A percentile compares a stretch with the other conserved stretches of the same genome.
Conservation (phyloP, 2,888 invertebrate genomes). For the Frankliniella intonsa region DNA sequence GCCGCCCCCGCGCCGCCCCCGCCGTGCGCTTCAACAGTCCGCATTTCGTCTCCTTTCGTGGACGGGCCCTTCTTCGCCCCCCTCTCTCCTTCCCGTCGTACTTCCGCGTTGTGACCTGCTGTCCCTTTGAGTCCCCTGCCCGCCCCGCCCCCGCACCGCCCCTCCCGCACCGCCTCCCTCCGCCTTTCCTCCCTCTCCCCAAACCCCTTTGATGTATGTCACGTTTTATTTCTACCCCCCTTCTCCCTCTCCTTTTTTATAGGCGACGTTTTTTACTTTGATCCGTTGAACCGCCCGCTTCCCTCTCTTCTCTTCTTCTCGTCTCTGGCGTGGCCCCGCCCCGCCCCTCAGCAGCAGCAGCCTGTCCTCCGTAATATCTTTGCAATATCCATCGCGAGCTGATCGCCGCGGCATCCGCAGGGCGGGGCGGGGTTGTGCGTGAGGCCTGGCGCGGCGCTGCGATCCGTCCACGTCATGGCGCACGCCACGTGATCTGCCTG, state of each 20-base stretch:
- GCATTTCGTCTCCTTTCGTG: background rate
- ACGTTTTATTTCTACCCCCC: constrained; percentile 25
- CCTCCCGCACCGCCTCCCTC: constrained; percentile 52
- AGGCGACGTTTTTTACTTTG: constrained; percentile 22
- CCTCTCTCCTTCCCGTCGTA: constrained; percentile 41
- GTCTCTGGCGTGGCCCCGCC: background rate
- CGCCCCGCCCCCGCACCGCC: constrained; percentile 45
- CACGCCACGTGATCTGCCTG: too few species aligned
- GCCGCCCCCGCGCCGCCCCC: background rate
- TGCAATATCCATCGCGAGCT: background rate
- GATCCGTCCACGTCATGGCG: too few species aligned
- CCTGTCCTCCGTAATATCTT: background rate
- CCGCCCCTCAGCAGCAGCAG: constrained; percentile 2
- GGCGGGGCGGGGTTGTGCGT: too few species aligned
- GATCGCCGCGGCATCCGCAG: background rate
- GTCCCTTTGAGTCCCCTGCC: constrained; percentile 50
- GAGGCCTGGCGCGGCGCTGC: too few species aligned
- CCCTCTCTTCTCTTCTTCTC: constrained; percentile 37
- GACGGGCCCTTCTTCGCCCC: constrained; percentile 42
- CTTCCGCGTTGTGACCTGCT: constrained; percentile 44
- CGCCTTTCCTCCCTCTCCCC: constrained; percentile 49
- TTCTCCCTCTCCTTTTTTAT: constrained; percentile 29
- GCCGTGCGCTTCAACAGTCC: background rate
- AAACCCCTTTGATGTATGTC: constrained; percentile 28
- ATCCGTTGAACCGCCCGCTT: constrained; percentile 4